Percentiles rank a stretch among this genome's conserved stretches.
Evolutionary conservation across 2,797 vertebrate species (phyloP).

Genomic region (Ficedula albicollis): DNA sequence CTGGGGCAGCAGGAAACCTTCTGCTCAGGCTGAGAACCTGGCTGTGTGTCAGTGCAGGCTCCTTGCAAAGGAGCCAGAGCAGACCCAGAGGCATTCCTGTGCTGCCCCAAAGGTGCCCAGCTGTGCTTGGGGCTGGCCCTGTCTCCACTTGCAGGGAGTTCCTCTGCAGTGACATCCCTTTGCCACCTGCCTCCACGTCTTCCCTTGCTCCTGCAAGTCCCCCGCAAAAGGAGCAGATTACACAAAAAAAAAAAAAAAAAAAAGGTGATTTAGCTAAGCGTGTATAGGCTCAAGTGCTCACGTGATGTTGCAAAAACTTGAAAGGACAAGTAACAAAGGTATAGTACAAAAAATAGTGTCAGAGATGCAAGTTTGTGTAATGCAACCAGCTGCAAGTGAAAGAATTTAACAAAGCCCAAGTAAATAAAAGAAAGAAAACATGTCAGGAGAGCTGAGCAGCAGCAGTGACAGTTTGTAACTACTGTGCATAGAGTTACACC

Average conservation of each 20-base stretch:
- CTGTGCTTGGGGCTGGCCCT: not conserved
- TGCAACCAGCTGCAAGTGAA: not conserved
- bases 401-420: not conserved
- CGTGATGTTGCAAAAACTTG: not conserved
- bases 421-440: not conserved
- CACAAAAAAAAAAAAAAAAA: not conserved
- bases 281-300: not conserved
- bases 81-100: accelerated
- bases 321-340: not conserved
- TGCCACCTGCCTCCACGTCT: not conserved
- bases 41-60: not conserved
- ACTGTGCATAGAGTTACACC: not conserved
- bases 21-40: not conserved
- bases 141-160: not conserved
- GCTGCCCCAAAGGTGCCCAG: not conserved
- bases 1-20: not conserved
- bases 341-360: not conserved
- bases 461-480: not conserved
- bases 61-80: not conserved
- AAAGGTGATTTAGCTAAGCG: not conserved
- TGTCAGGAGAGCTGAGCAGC: not conserved
- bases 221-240: not conserved
- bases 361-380: not conserved
- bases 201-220: not conserved
- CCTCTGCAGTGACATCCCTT: not conserved